Percentiles rank a stretch among this genome's conserved stretches.
Conservation (phyloP, 2,113 vertebrate genomes). For the Cromileptes altivelis region DNA sequence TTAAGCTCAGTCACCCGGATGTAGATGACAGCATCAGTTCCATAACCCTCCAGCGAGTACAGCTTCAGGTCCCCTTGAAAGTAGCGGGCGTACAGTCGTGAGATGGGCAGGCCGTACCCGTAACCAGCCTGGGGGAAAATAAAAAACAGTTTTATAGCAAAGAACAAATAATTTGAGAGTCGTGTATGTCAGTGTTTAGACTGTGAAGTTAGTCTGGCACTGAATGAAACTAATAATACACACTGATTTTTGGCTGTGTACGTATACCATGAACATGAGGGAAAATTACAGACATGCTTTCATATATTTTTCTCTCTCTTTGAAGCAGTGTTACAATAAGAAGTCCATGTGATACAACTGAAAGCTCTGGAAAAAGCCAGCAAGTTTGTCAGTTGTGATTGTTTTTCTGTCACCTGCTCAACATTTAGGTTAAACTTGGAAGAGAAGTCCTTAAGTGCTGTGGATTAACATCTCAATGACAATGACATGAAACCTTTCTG, state of each 20-base stretch:
- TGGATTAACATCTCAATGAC: too few species aligned
- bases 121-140: slow-evolving; percentile 90
- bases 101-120: slow-evolving; percentile 97
- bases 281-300: neutral
- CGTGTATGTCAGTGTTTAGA: too few species aligned
- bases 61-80: slow-evolving; percentile 98
- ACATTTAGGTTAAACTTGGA: too few species aligned
- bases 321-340: too few species aligned
- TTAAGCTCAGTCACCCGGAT: slow-evolving; percentile 88
- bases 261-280: neutral
- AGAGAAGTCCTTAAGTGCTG: too few species aligned
- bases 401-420: neutral
- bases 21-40: slow-evolving; percentile 95
- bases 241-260: neutral
- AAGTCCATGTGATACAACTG: neutral
- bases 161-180: neutral
- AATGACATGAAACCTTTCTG: too few species aligned
- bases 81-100: slow-evolving; percentile 95
- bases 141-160: neutral
- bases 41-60: slow-evolving; percentile 96
- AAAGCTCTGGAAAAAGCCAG: neutral
- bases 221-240: neutral
- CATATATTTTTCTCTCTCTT: neutral
- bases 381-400: neutral
- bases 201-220: neutral